Conservation (phyloP, 2,888 invertebrate species). For the Mermis nigrescens region DNA sequence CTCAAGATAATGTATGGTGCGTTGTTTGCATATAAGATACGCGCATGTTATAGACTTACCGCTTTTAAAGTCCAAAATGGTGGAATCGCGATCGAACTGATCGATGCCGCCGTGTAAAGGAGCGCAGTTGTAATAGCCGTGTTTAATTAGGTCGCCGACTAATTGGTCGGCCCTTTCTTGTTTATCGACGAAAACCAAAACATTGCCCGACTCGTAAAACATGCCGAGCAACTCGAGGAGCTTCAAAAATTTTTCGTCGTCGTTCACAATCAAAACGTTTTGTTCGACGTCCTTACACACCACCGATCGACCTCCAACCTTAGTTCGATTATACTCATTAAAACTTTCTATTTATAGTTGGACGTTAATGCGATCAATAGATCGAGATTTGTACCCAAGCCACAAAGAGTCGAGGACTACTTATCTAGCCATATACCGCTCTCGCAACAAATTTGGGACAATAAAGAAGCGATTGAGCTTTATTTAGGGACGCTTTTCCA, state of each 20-base stretch:
- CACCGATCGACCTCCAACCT: constrained; percentile 67
- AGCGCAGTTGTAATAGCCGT: constrained; percentile 75
- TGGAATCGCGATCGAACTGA: constrained; percentile 94
- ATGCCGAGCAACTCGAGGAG: constrained; percentile 84
- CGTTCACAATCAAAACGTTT: constrained; percentile 71
- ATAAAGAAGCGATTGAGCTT: too few species aligned
- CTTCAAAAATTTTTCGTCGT: constrained; percentile 92
- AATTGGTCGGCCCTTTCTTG: constrained; percentile 88
- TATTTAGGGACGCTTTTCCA: too few species aligned
- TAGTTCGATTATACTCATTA: too few species aligned
- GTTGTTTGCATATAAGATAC: constrained; percentile 45
- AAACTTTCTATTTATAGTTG: too few species aligned
- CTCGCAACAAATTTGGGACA: too few species aligned
- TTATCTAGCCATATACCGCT: too few species aligned
- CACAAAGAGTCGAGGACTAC: too few species aligned
- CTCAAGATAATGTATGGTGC: neutral
- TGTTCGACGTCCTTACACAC: constrained; percentile 96
- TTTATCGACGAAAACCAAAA: constrained; percentile 91
- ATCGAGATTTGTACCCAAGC: too few species aligned
- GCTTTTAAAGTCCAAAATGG: constrained; percentile 87
- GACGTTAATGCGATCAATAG: too few species aligned
- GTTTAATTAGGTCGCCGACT: constrained; percentile 79
- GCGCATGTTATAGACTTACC: constrained; percentile 80
- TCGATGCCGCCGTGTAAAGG: constrained; percentile 96
- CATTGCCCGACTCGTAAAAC: constrained; percentile 68